These are phyloP conservation scores for Minunthozetes semirufus DNA, from an alignment of 2,888 invertebrate genomes.

Conservation along the genomic window DNA sequence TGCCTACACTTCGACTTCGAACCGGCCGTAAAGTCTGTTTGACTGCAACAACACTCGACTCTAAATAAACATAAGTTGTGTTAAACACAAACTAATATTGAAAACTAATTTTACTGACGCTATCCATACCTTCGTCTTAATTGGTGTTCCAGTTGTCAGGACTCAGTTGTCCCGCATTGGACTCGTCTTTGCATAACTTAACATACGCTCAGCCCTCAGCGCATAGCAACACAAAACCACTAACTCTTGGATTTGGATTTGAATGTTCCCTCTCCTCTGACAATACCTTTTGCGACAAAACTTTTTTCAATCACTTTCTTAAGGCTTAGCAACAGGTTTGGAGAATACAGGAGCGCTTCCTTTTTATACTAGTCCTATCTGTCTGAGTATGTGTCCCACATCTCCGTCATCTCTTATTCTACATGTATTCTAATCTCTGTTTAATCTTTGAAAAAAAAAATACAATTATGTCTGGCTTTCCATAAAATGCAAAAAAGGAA, in stretches of 20 bases:
- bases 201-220: no score
- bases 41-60: not conserved
- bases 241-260: no score
- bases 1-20: not conserved
- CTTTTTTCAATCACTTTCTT: not conserved
- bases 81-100: not conserved
- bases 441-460: no score
- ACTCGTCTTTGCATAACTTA: not conserved
- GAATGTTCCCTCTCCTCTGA: not conserved
- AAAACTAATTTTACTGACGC: slow-evolving; percentile 5
- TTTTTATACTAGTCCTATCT: not conserved
- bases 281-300: no score
- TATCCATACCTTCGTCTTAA: not conserved
- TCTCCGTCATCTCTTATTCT: not conserved
- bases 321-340: slow-evolving; percentile 8
- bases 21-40: slow-evolving; percentile 6
- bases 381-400: no score
- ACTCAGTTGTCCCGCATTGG: not conserved
- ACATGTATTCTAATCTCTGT: not conserved
- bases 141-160: not conserved
- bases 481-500: no score
- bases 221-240: slow-evolving; percentile 18
- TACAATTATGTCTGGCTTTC: no score
- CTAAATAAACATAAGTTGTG: not conserved
- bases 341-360: not conserved